A percentile compares a stretch with the other conserved stretches of the same genome.
phyloP scores from a whole-genome alignment of 53 echinoderm and acorn worm species.

The Patiria pectinifera region DNA sequence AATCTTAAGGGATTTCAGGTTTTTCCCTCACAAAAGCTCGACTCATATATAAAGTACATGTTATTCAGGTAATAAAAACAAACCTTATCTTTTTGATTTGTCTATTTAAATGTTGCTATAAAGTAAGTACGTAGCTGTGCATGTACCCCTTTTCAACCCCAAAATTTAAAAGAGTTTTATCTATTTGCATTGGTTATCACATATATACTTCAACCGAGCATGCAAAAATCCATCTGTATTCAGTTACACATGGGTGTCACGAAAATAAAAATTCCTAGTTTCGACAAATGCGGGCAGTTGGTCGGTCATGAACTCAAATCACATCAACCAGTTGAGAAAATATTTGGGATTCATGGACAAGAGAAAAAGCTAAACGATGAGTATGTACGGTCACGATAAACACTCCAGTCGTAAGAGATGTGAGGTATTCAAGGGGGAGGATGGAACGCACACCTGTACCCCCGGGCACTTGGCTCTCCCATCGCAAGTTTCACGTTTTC shows the following conservation, averaged over 20 bases:
- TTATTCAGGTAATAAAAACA: neutral
- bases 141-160: too few relatives aligned
- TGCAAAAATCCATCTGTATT: neutral
- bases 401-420: conserved; percentile 4
- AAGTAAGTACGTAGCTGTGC: too few relatives aligned
- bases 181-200: too few relatives aligned
- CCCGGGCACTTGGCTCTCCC: neutral
- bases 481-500: neutral
- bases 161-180: too few relatives aligned
- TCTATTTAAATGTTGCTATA: too few relatives aligned
- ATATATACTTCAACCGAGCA: too few relatives aligned
- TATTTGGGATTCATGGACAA: neutral
- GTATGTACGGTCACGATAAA: conserved; percentile 12
- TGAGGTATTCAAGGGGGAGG: neutral
- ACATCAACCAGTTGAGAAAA: neutral
- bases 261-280: neutral
- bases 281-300: neutral
- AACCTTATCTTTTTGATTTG: too few relatives aligned
- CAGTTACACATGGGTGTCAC: neutral
- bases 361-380: neutral
- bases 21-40: neutral
- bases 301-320: neutral
- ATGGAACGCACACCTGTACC: conserved; percentile 1
- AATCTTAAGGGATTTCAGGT: neutral
- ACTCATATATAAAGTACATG: neutral